Conservation (phyloP, 1,140 invertebrate species). For the Drosophila elegans region DNA sequence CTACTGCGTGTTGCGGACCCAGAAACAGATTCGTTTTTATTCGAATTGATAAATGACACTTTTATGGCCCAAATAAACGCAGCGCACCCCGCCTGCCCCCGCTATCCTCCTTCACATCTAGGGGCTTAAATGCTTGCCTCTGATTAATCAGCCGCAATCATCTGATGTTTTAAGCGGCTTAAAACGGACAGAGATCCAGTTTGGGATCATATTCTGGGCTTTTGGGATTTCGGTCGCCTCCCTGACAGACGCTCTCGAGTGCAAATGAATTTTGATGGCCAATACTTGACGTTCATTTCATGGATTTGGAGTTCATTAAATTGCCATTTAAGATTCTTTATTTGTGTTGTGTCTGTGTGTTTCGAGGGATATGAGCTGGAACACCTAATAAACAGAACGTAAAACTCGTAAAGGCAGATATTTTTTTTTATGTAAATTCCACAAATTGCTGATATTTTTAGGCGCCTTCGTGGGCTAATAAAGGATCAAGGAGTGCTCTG, state of each 20-base stretch:
- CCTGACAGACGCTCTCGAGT: conserved; percentile 61
- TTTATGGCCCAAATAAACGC: conserved; percentile 73
- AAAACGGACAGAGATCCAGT: conserved; percentile 54
- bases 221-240: conserved; percentile 8
- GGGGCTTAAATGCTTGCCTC: conserved; percentile 79
- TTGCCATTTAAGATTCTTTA: conserved; percentile 79
- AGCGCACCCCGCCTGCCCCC: neutral
- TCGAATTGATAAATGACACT: conserved; percentile 82
- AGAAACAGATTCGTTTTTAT: conserved; percentile 62
- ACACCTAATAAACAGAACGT: conserved; percentile 60
- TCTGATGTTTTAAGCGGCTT: conserved; percentile 83
- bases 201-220: conserved; percentile 23
- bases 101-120: conserved; percentile 23
- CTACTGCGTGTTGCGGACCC: conserved; percentile 59
- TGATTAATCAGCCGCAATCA: conserved; percentile 83
- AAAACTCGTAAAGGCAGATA: conserved; percentile 61
- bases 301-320: conserved; percentile 82
- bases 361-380: neutral
- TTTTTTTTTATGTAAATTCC: conserved; percentile 78
- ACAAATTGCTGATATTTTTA: conserved; percentile 61
- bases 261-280: conserved; percentile 82
- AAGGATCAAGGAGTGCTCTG: conserved; percentile 51
- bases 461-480: conserved; percentile 59
- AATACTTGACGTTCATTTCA: conserved; percentile 76
- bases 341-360: conserved; percentile 61